Evolutionary conservation across 2,797 vertebrate genomes (phyloP).

Genomic region (Lagocephalus sceleratus): DNA sequence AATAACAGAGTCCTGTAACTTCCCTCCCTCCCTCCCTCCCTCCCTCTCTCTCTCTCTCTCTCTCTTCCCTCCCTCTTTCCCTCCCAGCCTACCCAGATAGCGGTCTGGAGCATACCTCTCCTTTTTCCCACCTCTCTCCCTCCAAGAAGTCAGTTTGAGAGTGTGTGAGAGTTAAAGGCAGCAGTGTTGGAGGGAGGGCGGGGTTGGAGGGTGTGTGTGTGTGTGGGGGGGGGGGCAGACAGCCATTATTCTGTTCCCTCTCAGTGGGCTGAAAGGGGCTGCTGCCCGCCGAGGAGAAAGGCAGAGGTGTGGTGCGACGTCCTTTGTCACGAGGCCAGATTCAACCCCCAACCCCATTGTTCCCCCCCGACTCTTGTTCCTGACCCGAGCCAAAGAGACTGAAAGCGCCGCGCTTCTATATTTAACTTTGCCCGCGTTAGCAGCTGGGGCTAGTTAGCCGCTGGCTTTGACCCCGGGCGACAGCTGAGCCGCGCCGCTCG

Average conservation of each 20-base stretch:
- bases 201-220: too few species aligned
- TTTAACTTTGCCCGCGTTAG: constrained; percentile 86
- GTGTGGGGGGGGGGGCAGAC: constrained; percentile 59
- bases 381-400: constrained; percentile 52
- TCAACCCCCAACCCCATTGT: constrained; percentile 51
- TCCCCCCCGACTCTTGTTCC: constrained; percentile 64
- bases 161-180: constrained; percentile 37
- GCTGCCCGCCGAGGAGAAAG: constrained; percentile 55
- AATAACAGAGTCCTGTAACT: constrained; percentile 57
- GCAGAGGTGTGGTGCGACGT: constrained; percentile 56
- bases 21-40: constrained; percentile 30
- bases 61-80: constrained; percentile 38
- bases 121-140: constrained; percentile 40
- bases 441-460: constrained; percentile 78
- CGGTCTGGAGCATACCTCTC: constrained; percentile 57
- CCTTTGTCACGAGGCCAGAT: constrained; percentile 68
- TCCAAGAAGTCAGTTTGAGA: constrained; percentile 45
- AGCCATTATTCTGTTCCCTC: constrained; percentile 62
- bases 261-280: constrained; percentile 72
- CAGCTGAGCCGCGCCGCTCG: constrained; percentile 86
- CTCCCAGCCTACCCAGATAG: constrained; percentile 60
- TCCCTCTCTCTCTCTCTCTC: constrained; percentile 36
- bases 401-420: constrained; percentile 86
- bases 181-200: constrained; percentile 5
- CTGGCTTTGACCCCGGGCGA: constrained; percentile 74